Base-by-base conservation (phyloP, 30 jellyfish, hydroid and myxozoan species). In the Chrysaora quinquecirrha region DNA sequence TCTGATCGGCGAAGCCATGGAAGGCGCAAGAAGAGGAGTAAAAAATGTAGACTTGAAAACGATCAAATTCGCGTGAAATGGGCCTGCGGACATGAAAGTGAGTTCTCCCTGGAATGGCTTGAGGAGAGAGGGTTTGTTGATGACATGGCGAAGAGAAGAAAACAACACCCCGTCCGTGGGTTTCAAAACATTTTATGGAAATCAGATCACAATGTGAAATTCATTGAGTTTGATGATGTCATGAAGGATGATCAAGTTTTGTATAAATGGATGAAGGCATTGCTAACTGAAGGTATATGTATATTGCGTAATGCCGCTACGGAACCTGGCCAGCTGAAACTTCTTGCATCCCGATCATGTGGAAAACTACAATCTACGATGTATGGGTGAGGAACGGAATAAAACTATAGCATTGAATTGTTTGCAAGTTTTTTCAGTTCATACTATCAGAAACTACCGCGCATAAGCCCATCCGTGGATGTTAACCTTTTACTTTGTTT, bases 341-440 rank as follows among this genome's bases (percentile, higher is more conserved):
- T 21, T n/a, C 31, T 83, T 6, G 84, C 76, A n/a, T 20, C 52
- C 3, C 29, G 82, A 23, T 73, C 74, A 9, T 16, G 24, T 35
- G 94, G 94, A 3, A 34, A 21, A 9, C 14, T 71, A 27, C 81
- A 46, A 12, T 35, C 22, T 19, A 83, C 94, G 0, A 71, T 66
- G 83, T 83, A 83, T 62, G 94, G 94, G 94, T 83, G 58, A 54
- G 94, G n/a, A n/a, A n/a, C n/a, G n/a, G n/a, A n/a, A n/a, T n/a
- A n/a, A n/a, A n/a, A n/a, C n/a, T n/a, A n/a, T n/a, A n/a, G n/a
- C n/a, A n/a, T n/a, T n/a, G n/a, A n/a, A n/a, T n/a, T n/a, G n/a
- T n/a, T n/a, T n/a, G n/a, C n/a, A n/a, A n/a, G n/a, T n/a, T n/a
- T n/a, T n/a, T n/a, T n/a, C n/a, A n/a, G n/a, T n/a, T n/a, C n/a